phyloP scores from a whole-genome alignment of 2,113 vertebrate genomes.

The Camelus dromedarius region DNA sequence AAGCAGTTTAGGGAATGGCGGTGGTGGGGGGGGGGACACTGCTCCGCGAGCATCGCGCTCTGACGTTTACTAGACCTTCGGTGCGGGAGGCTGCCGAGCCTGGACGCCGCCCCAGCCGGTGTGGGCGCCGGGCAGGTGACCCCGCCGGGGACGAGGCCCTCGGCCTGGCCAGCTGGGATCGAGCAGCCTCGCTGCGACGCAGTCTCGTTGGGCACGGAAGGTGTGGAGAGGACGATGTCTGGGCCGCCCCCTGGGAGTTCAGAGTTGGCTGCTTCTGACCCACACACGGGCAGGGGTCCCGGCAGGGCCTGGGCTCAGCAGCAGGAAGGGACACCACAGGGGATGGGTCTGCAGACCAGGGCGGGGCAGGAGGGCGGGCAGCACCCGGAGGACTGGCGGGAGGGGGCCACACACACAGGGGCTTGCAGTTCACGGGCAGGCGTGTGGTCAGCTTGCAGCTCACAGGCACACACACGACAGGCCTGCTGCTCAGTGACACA shows the following conservation, averaged over 20 bases:
- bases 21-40: too few relatives aligned
- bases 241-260: neutral
- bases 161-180: neutral
- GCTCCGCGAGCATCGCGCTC: accelerated
- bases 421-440: neutral
- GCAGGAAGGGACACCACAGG: accelerated
- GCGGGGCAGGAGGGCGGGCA: neutral
- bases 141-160: accelerated
- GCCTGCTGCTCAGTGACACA: neutral
- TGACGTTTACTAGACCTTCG: neutral
- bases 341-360: neutral
- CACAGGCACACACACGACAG: neutral
- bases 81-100: neutral
- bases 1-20: neutral
- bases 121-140: too few relatives aligned
- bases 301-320: neutral
- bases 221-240: neutral
- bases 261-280: neutral
- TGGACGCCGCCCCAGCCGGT: too few relatives aligned
- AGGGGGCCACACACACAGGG: neutral
- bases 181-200: accelerated
- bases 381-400: neutral
- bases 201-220: neutral
- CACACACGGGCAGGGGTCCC: accelerated
- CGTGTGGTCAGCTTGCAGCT: neutral